Percentiles rank a stretch among this genome's conserved stretches.
Conservation (phyloP, 2,113 vertebrate genomes). For the Tapirus terrestris region DNA sequence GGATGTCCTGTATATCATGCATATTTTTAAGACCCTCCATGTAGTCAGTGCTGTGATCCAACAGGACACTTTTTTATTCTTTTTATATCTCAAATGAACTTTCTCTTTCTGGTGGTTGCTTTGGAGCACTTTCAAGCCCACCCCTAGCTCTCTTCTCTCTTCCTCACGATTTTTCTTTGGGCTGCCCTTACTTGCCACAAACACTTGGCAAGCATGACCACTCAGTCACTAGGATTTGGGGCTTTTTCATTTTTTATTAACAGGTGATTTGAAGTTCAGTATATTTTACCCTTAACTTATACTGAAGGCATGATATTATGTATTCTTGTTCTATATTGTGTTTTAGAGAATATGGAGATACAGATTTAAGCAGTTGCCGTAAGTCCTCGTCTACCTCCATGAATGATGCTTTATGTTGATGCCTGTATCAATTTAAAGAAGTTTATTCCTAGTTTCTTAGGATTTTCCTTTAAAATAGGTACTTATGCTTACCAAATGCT, state of each 20-base stretch:
- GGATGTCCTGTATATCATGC: not conserved
- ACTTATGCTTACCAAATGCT: not conserved
- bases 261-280: not conserved
- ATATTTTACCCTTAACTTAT: not conserved
- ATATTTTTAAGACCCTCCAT: not conserved
- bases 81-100: not conserved
- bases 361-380: not conserved
- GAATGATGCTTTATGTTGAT: not conserved
- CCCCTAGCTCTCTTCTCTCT: not conserved
- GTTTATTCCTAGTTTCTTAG: not conserved
- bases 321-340: not conserved
- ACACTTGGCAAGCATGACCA: not conserved
- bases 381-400: not conserved
- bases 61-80: not conserved
- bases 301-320: not conserved
- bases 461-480: not conserved
- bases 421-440: not conserved
- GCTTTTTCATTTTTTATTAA: not conserved
- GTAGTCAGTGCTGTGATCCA: not conserved
- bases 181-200: not conserved
- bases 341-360: not conserved
- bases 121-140: not conserved
- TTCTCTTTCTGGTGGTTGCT: not conserved
- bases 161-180: not conserved
- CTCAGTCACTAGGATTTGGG: not conserved